Conservation (phyloP, 2,113 vertebrate species). For the Ranitomeya variabilis region DNA sequence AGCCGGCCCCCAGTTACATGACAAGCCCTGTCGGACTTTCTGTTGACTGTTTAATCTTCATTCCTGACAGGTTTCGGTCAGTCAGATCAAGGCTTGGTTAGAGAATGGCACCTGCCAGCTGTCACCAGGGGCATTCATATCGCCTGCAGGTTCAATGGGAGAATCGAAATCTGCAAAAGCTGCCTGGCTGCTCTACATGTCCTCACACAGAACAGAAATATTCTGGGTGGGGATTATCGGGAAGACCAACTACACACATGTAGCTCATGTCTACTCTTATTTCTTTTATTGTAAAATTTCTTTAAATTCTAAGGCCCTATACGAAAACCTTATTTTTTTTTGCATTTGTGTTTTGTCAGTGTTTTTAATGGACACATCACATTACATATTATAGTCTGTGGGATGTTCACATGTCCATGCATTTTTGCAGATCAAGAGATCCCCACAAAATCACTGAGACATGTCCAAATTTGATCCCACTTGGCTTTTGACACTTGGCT, state of each 20-base stretch:
- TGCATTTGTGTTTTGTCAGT: no score
- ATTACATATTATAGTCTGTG: no score
- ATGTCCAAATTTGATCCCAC: no score
- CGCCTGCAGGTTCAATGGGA: not conserved
- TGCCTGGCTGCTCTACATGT: not conserved
- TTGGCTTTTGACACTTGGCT: no score
- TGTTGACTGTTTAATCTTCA: slow-evolving; percentile 23
- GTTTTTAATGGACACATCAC: no score
- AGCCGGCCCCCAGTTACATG: slow-evolving; percentile 1
- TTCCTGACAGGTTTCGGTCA: slow-evolving; percentile 24
- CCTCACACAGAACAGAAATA: not conserved
- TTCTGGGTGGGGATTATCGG: not conserved
- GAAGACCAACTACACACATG: slow-evolving; percentile 2
- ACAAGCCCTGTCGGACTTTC: not conserved
- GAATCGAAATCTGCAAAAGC: not conserved
- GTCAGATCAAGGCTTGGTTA: slow-evolving; percentile 6
- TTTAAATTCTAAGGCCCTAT: not conserved
- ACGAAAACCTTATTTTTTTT: no score
- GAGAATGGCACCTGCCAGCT: slow-evolving; percentile 35
- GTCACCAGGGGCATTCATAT: not conserved
- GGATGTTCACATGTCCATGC: no score
- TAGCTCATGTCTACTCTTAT: not conserved
- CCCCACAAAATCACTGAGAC: no score
- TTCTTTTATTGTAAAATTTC: not conserved
- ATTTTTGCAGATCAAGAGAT: no score